Evolutionary conservation across 2,888 invertebrate genomes (phyloP).

Genomic region (Apodemia duryi): DNA sequence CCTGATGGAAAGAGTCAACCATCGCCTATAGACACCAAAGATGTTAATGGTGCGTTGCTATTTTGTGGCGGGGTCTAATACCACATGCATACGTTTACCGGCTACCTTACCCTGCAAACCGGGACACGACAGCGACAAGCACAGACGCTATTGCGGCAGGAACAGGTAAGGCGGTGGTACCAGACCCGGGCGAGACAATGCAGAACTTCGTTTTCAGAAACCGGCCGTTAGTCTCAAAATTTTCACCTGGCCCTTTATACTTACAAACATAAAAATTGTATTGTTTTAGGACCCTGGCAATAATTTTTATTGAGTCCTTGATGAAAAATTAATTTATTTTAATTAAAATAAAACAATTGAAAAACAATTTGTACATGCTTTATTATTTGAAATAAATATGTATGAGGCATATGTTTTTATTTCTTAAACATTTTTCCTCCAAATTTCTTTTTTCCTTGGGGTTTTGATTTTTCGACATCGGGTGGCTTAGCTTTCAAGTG

Average conservation of each 20-base stretch:
- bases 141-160: no score
- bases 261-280: background rate
- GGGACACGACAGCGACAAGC: no score
- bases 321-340: background rate
- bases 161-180: no score
- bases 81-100: no score
- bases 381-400: slow-evolving; percentile 24
- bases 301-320: background rate
- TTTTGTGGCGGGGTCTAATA: no score
- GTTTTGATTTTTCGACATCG: slow-evolving; percentile 60
- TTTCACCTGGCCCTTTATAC: background rate
- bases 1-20: no score
- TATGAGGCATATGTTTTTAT: slow-evolving; percentile 32
- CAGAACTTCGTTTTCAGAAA: no score
- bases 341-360: slow-evolving; percentile 11
- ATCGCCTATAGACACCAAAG: no score
- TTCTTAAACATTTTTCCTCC: slow-evolving; percentile 32
- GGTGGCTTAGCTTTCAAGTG: slow-evolving; percentile 82
- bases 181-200: no score
- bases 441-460: slow-evolving; percentile 55
- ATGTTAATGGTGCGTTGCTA: no score
- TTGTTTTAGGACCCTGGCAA: slow-evolving; percentile 14
- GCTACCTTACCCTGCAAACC: no score
- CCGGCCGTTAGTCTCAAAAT: background rate
- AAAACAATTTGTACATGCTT: slow-evolving; percentile 24